A percentile compares a stretch with the other conserved stretches of the same genome.
Conservation (phyloP, 2,113 vertebrate species). For the Antechinus stuartii region DNA sequence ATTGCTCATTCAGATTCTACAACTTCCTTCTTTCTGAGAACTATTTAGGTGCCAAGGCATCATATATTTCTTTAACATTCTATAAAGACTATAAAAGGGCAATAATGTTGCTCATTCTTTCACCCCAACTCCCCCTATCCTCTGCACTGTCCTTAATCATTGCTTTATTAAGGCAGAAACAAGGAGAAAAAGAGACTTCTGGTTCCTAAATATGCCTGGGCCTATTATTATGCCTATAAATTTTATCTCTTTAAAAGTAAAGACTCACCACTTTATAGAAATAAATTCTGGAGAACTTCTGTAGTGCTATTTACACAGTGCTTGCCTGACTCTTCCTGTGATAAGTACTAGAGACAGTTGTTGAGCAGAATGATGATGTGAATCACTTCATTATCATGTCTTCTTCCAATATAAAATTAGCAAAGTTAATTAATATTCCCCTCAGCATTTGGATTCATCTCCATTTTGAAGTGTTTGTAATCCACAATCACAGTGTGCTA, state of each 20-base stretch:
- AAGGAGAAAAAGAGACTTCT: not conserved
- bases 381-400: constrained; percentile 10
- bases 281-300: not conserved
- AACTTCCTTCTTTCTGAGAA: not conserved
- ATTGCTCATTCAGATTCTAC: not conserved
- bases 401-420: constrained; percentile 29
- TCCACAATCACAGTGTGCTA: not conserved
- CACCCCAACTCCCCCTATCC: not conserved
- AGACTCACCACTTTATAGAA: not conserved
- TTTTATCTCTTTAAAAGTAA: not conserved
- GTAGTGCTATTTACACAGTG: not conserved
- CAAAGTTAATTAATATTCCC: not conserved
- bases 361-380: not conserved
- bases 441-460: constrained; percentile 6
- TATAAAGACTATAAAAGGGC: not conserved
- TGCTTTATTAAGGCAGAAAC: constrained; percentile 19
- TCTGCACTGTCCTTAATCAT: not conserved
- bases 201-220: not conserved
- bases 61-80: constrained; percentile 20
- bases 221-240: constrained; percentile 27
- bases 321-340: not conserved
- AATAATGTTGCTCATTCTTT: not conserved
- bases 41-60: not conserved
- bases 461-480: not conserved
- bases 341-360: not conserved